Conservation (phyloP, 2,113 vertebrate genomes). For the Corythoichthys haematopterus region DNA sequence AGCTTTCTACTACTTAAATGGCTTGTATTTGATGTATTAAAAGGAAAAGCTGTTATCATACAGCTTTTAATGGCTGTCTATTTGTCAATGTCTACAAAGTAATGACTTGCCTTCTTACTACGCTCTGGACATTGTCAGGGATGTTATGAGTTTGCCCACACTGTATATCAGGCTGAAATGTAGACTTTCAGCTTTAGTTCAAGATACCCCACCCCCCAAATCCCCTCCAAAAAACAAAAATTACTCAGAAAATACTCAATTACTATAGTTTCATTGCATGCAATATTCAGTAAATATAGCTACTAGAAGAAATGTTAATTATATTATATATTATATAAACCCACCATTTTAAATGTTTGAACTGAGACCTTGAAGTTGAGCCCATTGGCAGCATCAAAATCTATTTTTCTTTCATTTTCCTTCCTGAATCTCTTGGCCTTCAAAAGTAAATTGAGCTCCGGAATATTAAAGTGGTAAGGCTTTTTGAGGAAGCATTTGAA, state of each 20-base stretch:
- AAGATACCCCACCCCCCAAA: background rate
- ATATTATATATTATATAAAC: too few relatives aligned
- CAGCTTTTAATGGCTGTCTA: conserved; percentile 10
- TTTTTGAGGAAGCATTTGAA: background rate
- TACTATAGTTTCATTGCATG: background rate
- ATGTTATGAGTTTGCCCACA: background rate
- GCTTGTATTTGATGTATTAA: conserved; percentile 37
- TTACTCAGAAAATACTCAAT: too few relatives aligned
- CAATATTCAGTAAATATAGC: background rate
- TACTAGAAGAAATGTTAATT: background rate
- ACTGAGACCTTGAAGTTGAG: too few relatives aligned
- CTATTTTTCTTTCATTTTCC: too few relatives aligned
- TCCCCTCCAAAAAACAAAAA: too few relatives aligned
- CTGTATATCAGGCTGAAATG: background rate
- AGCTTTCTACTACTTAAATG: conserved; percentile 44
- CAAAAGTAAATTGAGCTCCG: background rate
- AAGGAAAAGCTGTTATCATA: conserved; percentile 33
- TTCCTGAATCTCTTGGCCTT: background rate
- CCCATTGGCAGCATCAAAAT: too few relatives aligned
- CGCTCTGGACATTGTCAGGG: background rate
- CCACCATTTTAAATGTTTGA: background rate
- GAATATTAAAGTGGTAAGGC: background rate
- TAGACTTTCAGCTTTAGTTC: background rate
- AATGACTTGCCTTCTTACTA: background rate
- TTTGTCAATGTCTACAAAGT: background rate